Percentiles rank a stretch among this genome's conserved stretches.
These are phyloP conservation scores for Hassar affinis DNA, from an alignment of 2,113 vertebrate genomes.

Conservation along the genomic window DNA sequence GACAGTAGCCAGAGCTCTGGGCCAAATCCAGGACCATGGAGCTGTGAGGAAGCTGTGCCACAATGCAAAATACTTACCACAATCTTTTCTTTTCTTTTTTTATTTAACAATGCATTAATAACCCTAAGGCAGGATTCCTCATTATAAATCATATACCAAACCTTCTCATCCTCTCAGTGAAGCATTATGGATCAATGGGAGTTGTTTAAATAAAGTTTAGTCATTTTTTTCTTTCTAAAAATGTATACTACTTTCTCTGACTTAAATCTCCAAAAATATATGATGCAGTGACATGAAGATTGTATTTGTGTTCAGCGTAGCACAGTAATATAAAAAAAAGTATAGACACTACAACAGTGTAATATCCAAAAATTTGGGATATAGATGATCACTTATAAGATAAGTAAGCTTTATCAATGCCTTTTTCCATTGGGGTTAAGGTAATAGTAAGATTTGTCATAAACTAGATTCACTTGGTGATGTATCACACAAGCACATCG, in stretches of 20 bases:
- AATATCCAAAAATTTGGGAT: background rate
- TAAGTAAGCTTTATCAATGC: conserved; percentile 15
- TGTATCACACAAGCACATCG: background rate
- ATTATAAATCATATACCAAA: background rate
- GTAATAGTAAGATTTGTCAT: background rate
- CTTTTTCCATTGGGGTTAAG: background rate
- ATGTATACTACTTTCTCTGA: background rate
- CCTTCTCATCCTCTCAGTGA: background rate
- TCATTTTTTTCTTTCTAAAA: background rate
- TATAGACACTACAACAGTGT: background rate
- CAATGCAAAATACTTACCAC: background rate
- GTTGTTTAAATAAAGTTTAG: background rate
- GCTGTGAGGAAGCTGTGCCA: background rate
- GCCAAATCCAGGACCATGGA: background rate
- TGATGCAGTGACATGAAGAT: background rate
- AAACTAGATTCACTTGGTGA: background rate
- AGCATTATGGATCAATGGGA: background rate
- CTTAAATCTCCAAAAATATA: background rate
- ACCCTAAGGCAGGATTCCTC: background rate
- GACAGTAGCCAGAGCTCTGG: background rate
- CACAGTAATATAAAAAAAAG: background rate
- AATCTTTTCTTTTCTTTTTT: background rate
- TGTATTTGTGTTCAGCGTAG: background rate
- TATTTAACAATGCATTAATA: background rate
- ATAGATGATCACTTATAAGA: background rate